Evolutionary conservation across 2,888 invertebrate genomes (phyloP).

Genomic region (Acanthoscelides obtectus): DNA sequence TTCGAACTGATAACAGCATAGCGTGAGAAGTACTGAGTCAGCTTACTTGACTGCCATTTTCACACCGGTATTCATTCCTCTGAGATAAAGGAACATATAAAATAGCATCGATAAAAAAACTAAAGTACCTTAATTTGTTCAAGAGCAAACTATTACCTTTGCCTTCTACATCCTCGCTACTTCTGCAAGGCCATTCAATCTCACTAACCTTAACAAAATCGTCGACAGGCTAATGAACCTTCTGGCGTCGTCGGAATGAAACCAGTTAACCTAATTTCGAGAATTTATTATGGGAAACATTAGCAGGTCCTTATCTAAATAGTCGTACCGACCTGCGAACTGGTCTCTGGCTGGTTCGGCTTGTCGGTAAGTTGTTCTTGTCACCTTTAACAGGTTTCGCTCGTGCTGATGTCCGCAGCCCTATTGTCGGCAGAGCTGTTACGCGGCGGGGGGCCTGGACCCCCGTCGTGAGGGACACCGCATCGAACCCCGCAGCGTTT

Average conservation of each 20-base stretch:
- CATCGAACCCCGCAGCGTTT: neutral
- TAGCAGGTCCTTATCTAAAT: neutral
- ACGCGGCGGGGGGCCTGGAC: neutral
- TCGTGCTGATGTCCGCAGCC: neutral
- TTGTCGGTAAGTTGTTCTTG: neutral
- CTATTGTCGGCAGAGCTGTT: neutral
- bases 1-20: too few relatives aligned
- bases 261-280: neutral
- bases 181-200: neutral
- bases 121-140: too few relatives aligned
- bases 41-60: too few relatives aligned
- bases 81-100: too few relatives aligned
- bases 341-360: neutral
- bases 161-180: too few relatives aligned
- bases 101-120: too few relatives aligned
- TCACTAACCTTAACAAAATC: neutral
- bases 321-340: neutral
- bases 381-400: neutral
- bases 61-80: too few relatives aligned
- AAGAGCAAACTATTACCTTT: too few relatives aligned
- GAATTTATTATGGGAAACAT: neutral
- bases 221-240: neutral
- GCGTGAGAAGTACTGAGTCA: too few relatives aligned
- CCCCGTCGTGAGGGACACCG: neutral
- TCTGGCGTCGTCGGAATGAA: neutral